Conservation (phyloP, 2,888 invertebrate species). For the Acheta domesticus region DNA sequence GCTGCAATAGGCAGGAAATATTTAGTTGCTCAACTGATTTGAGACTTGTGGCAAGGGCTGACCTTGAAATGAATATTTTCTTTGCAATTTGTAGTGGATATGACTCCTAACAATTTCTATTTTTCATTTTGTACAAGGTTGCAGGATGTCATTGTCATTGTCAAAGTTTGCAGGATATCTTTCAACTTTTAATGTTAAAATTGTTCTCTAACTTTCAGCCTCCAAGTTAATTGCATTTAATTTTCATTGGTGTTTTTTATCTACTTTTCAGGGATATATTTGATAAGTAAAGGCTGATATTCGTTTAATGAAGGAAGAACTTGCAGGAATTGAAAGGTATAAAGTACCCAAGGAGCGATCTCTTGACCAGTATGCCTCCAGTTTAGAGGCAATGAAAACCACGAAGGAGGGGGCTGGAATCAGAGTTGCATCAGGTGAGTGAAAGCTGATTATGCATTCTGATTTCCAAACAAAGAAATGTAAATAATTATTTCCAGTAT, state of each 20-base stretch:
- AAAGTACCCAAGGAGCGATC: conserved; percentile 90
- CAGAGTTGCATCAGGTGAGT: conserved; percentile 81
- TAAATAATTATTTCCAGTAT: no score
- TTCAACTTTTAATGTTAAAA: no score
- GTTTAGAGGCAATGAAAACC: conserved; percentile 92
- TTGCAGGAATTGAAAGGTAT: conserved; percentile 85
- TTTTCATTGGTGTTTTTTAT: conserved; percentile 25
- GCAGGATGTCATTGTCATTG: no score
- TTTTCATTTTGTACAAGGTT: no score
- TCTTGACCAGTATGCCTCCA: conserved; percentile 85
- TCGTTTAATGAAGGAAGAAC: conserved; percentile 90
- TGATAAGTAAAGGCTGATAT: conserved; percentile 94
- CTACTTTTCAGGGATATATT: conserved; percentile 67
- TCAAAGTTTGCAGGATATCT: no score
- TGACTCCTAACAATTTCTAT: no score
- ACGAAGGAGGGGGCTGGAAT: conserved; percentile 91
- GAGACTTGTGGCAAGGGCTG: no score
- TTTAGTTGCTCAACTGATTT: no score
- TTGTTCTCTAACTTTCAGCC: no score
- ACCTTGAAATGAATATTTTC: no score
- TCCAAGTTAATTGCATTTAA: neutral
- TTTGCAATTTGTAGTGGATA: no score
- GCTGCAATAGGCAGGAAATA: no score
- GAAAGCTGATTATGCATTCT: conserved; percentile 22
- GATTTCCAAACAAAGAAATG: neutral